These are phyloP conservation scores for Littorina saxatilis DNA, from an alignment of 1,140 invertebrate species.

Conservation along the genomic window DNA sequence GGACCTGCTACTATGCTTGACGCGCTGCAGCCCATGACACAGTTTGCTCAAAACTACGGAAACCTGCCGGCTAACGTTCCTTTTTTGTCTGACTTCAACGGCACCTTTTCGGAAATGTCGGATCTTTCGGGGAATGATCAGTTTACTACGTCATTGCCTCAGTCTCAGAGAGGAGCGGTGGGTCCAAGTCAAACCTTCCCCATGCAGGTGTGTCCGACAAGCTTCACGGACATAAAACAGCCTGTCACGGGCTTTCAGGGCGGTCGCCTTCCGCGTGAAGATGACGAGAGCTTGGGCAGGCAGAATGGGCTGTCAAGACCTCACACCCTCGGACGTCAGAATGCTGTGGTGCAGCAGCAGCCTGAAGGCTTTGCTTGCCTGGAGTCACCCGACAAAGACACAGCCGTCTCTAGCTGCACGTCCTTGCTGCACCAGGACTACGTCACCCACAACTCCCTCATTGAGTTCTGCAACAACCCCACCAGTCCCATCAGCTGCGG, in stretches of 20 bases:
- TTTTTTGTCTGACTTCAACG: too few relatives aligned
- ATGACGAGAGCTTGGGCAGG: background rate
- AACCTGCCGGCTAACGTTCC: too few relatives aligned
- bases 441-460: background rate
- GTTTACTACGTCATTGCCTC: too few relatives aligned
- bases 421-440: slow-evolving; percentile 1
- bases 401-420: background rate
- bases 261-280: background rate
- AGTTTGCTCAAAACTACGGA: too few relatives aligned
- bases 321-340: background rate
- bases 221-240: background rate
- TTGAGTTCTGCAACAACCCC: slow-evolving; percentile 22
- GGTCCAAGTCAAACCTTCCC: too few relatives aligned
- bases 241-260: background rate
- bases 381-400: background rate
- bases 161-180: too few relatives aligned
- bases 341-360: background rate
- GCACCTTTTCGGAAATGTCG: too few relatives aligned
- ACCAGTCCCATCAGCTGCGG: background rate
- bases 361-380: background rate
- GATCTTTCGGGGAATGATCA: too few relatives aligned
- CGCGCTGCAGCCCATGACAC: too few relatives aligned
- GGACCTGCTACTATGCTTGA: too few relatives aligned
- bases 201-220: background rate
- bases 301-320: background rate